Conservation (phyloP, 2,888 invertebrate species). For the Drosophila stalkeri region DNA sequence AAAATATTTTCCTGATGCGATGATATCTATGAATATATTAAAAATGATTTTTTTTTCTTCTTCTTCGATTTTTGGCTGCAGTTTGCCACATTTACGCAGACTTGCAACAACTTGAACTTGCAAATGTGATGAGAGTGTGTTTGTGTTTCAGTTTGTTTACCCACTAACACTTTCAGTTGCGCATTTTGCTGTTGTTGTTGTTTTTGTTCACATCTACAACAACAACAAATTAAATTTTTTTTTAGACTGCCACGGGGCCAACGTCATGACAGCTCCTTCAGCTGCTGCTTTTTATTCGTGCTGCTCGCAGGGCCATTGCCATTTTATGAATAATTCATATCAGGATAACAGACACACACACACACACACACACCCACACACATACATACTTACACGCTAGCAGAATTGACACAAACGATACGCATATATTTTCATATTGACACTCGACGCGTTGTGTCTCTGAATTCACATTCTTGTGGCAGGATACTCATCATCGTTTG, state of each 20-base stretch:
- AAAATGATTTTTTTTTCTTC: neutral
- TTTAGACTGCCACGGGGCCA: conserved; percentile 42
- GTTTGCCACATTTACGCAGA: neutral
- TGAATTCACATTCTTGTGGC: conserved; percentile 54
- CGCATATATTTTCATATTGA: conserved; percentile 75
- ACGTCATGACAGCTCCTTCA: conserved; percentile 56
- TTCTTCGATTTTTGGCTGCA: conserved; percentile 6
- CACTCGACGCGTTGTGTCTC: conserved; percentile 57
- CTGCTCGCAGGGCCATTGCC: conserved; percentile 66
- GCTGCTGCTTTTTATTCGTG: conserved; percentile 44
- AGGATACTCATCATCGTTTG: conserved; percentile 65
- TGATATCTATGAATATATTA: neutral
- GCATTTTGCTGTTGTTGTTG: conserved; percentile 15
- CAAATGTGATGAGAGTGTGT: conserved; percentile 39
- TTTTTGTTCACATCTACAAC: conserved; percentile 9
- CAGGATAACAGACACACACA: conserved; percentile 35
- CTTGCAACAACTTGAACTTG: conserved; percentile 38
- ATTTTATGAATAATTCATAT: conserved; percentile 80
- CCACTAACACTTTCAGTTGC: conserved; percentile 35
- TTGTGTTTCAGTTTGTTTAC: conserved; percentile 17
- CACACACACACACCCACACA: conserved; percentile 15
- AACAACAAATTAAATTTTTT: conserved; percentile 33
- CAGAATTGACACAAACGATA: conserved; percentile 48
- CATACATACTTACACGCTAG: neutral
- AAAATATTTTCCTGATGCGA: neutral